Evolutionary conservation across 1,140 invertebrate species (phyloP).

Genomic region (Asobara japonica): DNA sequence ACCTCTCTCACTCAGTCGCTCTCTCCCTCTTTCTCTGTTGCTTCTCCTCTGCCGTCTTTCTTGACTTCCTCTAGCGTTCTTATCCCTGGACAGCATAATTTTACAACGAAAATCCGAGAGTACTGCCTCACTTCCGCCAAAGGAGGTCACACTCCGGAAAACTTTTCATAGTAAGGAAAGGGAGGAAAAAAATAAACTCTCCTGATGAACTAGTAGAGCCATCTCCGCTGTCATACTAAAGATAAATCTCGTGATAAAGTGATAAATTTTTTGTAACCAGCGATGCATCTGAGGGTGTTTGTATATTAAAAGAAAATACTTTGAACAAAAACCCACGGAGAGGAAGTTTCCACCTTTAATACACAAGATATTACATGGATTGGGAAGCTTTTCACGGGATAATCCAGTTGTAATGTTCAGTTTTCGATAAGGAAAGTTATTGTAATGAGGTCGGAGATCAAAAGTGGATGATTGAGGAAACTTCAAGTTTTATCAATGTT

Average conservation of each 20-base stretch:
- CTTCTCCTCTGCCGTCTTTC: neutral
- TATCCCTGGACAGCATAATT: constrained; percentile 8
- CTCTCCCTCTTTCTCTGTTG: neutral
- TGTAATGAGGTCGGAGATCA: too few relatives aligned
- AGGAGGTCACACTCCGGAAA: constrained; percentile 16
- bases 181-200: neutral
- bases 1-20: too few relatives aligned
- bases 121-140: constrained; percentile 10
- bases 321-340: too few relatives aligned
- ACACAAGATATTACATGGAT: too few relatives aligned
- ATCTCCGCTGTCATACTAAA: neutral
- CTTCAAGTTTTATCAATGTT: too few relatives aligned
- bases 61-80: constrained; percentile 1
- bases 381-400: too few relatives aligned
- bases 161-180: neutral
- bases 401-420: too few relatives aligned
- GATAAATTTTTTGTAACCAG: neutral
- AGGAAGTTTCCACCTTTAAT: too few relatives aligned
- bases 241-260: constrained; percentile 3
- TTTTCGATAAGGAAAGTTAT: too few relatives aligned
- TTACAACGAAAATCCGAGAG: constrained; percentile 9
- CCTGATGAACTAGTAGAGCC: constrained; percentile 7
- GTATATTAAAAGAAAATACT: too few relatives aligned
- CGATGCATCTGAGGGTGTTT: too few relatives aligned
- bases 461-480: too few relatives aligned